Percentiles rank a stretch among this genome's conserved stretches.
Conservation (phyloP, 2,888 invertebrate species). For the Andrena chrysosceles region DNA sequence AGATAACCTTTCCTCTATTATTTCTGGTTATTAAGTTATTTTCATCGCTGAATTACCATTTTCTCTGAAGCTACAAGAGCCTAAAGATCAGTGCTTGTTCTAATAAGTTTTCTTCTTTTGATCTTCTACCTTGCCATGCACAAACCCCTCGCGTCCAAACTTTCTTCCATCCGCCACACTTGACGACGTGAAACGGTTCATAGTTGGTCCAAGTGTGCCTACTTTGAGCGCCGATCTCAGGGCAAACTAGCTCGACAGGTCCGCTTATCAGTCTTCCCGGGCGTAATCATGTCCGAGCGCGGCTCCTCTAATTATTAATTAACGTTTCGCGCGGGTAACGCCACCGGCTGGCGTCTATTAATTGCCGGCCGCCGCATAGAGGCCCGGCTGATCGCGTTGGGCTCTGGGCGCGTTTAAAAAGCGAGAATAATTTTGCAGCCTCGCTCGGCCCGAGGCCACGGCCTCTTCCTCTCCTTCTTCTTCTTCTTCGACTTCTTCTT, state of each 20-base stretch:
- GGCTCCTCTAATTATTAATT: conserved; percentile 60
- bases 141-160: no score
- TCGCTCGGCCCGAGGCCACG: background rate
- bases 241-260: background rate
- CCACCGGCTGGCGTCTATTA: conserved; percentile 35
- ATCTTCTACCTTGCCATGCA: no score
- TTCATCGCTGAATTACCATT: background rate
- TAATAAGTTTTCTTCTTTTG: no score
- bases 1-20: background rate
- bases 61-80: no score
- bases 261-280: conserved; percentile 30
- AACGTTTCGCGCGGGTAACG: conserved; percentile 36
- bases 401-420: conserved; percentile 38
- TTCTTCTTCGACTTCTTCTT: background rate
- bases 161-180: no score
- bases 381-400: conserved; percentile 26
- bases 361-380: conserved; percentile 5
- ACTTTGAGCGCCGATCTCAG: background rate
- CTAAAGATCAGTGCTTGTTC: no score
- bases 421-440: conserved; percentile 50
- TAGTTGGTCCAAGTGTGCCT: no score
- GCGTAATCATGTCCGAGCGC: conserved; percentile 35
- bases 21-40: conserved; percentile 16
- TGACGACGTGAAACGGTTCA: no score
- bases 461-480: conserved; percentile 1